phyloP scores from a whole-genome alignment of 2,797 vertebrate species.

The Acipenser ruthenus region DNA sequence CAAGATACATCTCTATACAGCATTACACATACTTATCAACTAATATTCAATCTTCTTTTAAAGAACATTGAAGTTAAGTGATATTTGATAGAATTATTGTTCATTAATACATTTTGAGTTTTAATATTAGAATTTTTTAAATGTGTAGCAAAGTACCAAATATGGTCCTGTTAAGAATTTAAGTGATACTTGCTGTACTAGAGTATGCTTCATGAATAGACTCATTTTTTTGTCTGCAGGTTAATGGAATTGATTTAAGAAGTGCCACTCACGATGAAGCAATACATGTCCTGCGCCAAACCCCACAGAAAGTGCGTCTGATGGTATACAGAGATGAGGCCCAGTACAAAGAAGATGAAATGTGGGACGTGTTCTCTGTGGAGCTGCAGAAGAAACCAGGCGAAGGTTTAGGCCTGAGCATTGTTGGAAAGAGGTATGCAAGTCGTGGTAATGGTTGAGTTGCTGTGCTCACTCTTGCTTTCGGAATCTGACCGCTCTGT shows the following conservation, averaged over 20 bases:
- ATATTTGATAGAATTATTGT: too few relatives aligned
- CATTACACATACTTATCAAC: too few relatives aligned
- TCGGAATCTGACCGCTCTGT: constrained; percentile 14
- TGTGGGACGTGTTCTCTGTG: constrained; percentile 80
- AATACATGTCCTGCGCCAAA: constrained; percentile 92
- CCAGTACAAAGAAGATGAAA: constrained; percentile 90
- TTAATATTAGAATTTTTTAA: too few relatives aligned
- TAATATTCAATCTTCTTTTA: too few relatives aligned
- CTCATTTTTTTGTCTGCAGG: constrained; percentile 48
- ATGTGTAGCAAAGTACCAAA: too few relatives aligned
- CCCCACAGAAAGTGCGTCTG: constrained; percentile 79
- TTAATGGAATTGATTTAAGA: constrained; percentile 84
- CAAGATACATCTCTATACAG: too few relatives aligned
- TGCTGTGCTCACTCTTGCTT: constrained; percentile 17
- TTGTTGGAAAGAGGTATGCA: constrained; percentile 85
- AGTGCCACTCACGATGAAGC: constrained; percentile 89
- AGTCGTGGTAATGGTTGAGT: constrained; percentile 8
- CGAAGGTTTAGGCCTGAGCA: constrained; percentile 89
- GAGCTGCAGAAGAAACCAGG: constrained; percentile 84
- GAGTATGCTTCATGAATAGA: too few relatives aligned
- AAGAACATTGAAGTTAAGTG: too few relatives aligned
- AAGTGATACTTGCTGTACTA: too few relatives aligned
- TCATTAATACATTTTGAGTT: too few relatives aligned
- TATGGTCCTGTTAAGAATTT: too few relatives aligned
- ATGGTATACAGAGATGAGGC: constrained; percentile 85